These are phyloP conservation scores for Leptosomus discolor DNA, from an alignment of 2,113 vertebrate genomes.

Conservation along the genomic window DNA sequence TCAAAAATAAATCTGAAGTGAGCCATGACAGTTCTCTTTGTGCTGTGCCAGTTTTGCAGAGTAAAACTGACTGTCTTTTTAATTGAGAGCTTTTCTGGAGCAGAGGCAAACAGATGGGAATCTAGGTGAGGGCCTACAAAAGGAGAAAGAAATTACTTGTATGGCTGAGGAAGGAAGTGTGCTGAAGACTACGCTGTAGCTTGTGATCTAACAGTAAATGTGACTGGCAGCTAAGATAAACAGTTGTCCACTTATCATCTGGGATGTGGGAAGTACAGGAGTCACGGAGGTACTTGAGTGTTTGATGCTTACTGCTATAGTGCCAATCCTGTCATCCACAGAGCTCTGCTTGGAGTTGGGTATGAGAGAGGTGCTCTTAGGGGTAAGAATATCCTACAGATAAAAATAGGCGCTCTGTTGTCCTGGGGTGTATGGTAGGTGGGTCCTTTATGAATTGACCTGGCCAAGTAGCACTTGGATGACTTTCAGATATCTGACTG, in stretches of 20 bases:
- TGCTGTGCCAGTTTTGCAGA: constrained; percentile 33
- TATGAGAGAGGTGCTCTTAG: neutral
- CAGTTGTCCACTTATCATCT: neutral
- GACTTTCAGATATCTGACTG: neutral
- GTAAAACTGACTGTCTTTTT: constrained; percentile 2
- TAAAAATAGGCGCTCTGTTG: neutral
- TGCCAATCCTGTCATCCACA: neutral
- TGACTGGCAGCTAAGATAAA: neutral
- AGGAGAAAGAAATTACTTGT: neutral
- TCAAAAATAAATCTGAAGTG: constrained; percentile 37
- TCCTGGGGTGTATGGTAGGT: neutral
- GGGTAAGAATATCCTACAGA: neutral
- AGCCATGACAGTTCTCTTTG: constrained; percentile 3
- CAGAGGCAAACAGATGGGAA: constrained; percentile 49
- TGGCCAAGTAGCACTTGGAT: neutral
- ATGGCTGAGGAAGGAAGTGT: neutral
- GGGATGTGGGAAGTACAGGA: constrained; percentile 1
- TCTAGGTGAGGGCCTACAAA: constrained; percentile 38
- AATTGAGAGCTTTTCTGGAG: constrained; percentile 46
- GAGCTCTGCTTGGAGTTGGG: neutral
- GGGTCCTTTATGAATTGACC: neutral
- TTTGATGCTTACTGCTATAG: neutral
- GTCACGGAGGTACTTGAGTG: neutral
- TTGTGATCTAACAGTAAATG: neutral
- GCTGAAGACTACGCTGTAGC: neutral